These are phyloP conservation scores for Lapara coniferarum DNA, from an alignment of 2,888 invertebrate species.

Conservation along the genomic window DNA sequence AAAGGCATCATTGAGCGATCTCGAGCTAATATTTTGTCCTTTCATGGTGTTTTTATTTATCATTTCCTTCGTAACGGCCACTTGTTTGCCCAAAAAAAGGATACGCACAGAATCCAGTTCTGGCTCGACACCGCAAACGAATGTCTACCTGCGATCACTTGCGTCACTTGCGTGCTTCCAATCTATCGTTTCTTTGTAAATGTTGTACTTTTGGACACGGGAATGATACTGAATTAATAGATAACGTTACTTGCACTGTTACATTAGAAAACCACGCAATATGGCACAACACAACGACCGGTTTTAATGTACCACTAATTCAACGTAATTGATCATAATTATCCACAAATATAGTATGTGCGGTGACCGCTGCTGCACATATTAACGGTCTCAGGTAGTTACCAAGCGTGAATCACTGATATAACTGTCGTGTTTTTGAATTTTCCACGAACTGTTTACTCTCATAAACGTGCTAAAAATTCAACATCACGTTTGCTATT, in stretches of 20 bases:
- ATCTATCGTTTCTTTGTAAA: slow-evolving; percentile 44
- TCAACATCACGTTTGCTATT: slow-evolving; percentile 41
- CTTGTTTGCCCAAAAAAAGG: slow-evolving; percentile 67
- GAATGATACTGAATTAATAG: not conserved
- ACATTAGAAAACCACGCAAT: slow-evolving; percentile 1
- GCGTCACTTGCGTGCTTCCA: slow-evolving; percentile 66
- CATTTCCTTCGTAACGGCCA: slow-evolving; percentile 75
- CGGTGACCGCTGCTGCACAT: slow-evolving; percentile 45
- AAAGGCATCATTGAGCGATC: not conserved
- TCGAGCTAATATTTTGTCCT: slow-evolving; percentile 32
- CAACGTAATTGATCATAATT: slow-evolving; percentile 9
- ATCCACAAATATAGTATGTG: slow-evolving; percentile 36
- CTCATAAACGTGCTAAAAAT: slow-evolving; percentile 66
- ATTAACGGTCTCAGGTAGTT: slow-evolving; percentile 73
- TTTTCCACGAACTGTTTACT: slow-evolving; percentile 69
- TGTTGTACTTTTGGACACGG: not conserved
- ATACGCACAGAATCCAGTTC: slow-evolving; percentile 75
- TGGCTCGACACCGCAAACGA: slow-evolving; percentile 60
- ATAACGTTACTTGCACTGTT: slow-evolving; percentile 2
- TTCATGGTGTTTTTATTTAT: slow-evolving; percentile 59
- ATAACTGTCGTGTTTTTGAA: slow-evolving; percentile 76
- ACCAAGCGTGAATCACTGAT: slow-evolving; percentile 71
- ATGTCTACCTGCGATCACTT: slow-evolving; percentile 74
- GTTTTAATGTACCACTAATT: slow-evolving; percentile 10
- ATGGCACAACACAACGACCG: slow-evolving; percentile 3